phyloP scores from a whole-genome alignment of 53 echinoderm and acorn worm species.

The Actinopyga echinites region DNA sequence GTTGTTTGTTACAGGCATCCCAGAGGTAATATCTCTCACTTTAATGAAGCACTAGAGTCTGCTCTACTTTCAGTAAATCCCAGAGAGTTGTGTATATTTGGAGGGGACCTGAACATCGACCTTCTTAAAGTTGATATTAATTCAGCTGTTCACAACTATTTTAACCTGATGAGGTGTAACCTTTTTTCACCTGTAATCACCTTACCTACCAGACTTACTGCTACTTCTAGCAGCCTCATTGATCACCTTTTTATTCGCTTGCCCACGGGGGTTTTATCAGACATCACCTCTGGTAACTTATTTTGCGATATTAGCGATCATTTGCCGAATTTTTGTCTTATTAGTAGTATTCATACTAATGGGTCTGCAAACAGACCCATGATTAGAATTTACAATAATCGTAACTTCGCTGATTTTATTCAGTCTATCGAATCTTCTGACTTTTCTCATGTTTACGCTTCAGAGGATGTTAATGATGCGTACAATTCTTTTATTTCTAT shows the following conservation, averaged over 20 bases:
- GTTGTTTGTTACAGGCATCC: not conserved
- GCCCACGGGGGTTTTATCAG: not conserved
- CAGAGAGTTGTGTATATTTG: no score
- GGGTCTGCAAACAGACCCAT: not conserved
- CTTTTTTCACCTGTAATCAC: not conserved
- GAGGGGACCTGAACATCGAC: not conserved
- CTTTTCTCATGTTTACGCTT: not conserved
- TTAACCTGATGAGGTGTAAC: not conserved
- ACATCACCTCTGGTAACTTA: conserved; percentile 2
- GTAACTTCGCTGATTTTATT: not conserved
- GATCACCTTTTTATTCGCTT: conserved; percentile 10
- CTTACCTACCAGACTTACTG: no score
- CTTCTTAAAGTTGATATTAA: not conserved
- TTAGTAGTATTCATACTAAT: not conserved
- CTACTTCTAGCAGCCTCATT: not conserved
- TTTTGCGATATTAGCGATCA: no score
- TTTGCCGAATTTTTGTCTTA: not conserved
- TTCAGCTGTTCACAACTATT: not conserved
- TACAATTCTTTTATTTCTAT: not conserved
- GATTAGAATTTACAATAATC: not conserved
- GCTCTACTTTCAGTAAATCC: no score
- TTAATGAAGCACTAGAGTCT: not conserved
- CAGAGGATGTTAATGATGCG: not conserved
- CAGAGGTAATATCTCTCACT: not conserved
- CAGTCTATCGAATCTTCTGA: not conserved